A percentile compares a stretch with the other conserved stretches of the same genome.
phyloP scores from a whole-genome alignment of 2,888 invertebrate genomes.

The Caenorhabditis sp. region DNA sequence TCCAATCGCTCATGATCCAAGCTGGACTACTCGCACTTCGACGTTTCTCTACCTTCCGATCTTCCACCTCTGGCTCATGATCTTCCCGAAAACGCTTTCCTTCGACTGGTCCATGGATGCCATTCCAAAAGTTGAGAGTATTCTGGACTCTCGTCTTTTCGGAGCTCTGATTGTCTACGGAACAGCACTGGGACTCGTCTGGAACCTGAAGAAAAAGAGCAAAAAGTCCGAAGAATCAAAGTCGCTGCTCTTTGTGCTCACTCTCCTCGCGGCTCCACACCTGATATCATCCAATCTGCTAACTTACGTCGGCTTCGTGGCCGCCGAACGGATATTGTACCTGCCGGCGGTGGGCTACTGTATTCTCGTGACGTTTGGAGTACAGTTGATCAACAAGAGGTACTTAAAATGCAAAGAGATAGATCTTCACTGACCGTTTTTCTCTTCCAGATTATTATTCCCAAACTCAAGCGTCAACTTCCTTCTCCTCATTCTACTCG shows the following conservation, averaged over 20 bases:
- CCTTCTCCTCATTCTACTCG: constrained; percentile 34
- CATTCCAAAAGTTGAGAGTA: constrained; percentile 87
- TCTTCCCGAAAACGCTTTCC: constrained; percentile 87
- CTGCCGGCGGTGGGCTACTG: constrained; percentile 96
- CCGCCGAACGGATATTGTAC: constrained; percentile 95
- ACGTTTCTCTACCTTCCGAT: constrained; percentile 94
- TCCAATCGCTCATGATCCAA: constrained; percentile 91
- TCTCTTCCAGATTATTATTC: too few species aligned
- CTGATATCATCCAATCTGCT: constrained; percentile 88
- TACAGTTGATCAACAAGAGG: constrained; percentile 5
- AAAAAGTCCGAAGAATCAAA: background rate
- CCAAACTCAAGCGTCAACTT: too few species aligned
- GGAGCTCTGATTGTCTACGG: constrained; percentile 86
- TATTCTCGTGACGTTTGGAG: constrained; percentile 84
- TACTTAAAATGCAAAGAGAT: too few species aligned
- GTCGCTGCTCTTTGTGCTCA: constrained; percentile 3
- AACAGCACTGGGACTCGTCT: background rate
- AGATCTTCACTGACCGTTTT: too few species aligned
- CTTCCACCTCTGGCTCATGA: constrained; percentile 89
- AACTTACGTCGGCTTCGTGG: constrained; percentile 98
- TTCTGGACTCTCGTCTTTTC: constrained; percentile 86
- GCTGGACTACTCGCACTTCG: constrained; percentile 86
- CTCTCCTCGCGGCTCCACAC: constrained; percentile 23
- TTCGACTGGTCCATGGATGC: constrained; percentile 99
- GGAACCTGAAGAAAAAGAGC: background rate